phyloP scores from a whole-genome alignment of 2,888 invertebrate genomes.

The Pasiphila rectangulata region DNA sequence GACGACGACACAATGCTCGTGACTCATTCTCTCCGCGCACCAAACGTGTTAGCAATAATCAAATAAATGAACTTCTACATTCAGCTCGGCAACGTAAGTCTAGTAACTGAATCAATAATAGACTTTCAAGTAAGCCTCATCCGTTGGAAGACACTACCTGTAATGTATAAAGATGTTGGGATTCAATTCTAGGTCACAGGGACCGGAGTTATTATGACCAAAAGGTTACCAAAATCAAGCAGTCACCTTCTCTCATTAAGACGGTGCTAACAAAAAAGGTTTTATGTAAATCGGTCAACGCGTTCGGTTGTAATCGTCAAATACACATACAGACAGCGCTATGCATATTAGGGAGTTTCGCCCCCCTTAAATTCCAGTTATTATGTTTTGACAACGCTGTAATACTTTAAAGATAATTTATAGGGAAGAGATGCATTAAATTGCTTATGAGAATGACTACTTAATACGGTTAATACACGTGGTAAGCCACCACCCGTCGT shows the following conservation, averaged over 20 bases:
- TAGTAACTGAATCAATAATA: constrained; percentile 10
- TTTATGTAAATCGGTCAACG: too few species aligned
- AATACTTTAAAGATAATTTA: not conserved
- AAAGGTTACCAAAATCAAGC: too few species aligned
- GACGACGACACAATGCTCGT: constrained; percentile 58
- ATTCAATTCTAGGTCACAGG: not conserved
- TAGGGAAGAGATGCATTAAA: constrained; percentile 3
- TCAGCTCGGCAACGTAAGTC: constrained; percentile 39
- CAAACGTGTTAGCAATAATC: constrained; percentile 50
- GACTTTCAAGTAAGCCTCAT: not conserved
- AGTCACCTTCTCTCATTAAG: too few species aligned
- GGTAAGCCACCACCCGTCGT: constrained; percentile 57
- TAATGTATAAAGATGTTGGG: too few species aligned
- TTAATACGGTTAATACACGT: constrained; percentile 57
- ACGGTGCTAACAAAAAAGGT: too few species aligned
- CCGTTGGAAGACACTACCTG: not conserved
- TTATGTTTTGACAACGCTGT: too few species aligned
- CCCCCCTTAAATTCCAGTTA: too few species aligned
- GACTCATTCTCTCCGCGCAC: constrained; percentile 52
- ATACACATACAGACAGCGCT: too few species aligned
- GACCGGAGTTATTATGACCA: not conserved
- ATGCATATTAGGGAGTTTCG: too few species aligned
- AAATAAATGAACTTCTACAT: constrained; percentile 42
- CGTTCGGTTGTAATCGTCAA: too few species aligned
- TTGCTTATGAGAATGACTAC: constrained; percentile 42